Percentiles rank a stretch among this genome's conserved stretches.
These are phyloP conservation scores for Xiphophorus maculatus DNA, from an alignment of 2,113 vertebrate species.

Conservation along the genomic window DNA sequence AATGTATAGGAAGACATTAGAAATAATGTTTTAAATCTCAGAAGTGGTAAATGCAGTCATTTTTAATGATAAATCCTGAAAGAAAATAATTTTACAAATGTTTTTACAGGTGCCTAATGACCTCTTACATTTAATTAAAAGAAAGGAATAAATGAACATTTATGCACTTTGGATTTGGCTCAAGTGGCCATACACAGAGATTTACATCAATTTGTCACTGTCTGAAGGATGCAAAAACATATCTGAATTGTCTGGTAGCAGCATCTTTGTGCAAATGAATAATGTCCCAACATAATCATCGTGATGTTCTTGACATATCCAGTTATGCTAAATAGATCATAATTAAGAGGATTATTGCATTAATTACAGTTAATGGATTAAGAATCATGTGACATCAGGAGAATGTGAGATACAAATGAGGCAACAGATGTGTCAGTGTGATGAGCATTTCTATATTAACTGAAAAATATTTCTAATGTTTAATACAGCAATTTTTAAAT, in stretches of 20 bases:
- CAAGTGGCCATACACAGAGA: constrained; percentile 25
- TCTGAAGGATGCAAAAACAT: constrained; percentile 10
- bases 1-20: not conserved
- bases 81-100: constrained; percentile 34
- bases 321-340: constrained; percentile 43
- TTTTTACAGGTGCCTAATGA: constrained; percentile 37
- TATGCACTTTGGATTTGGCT: constrained; percentile 19
- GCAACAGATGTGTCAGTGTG: not conserved
- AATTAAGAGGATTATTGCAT: constrained; percentile 44
- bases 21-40: constrained; percentile 13
- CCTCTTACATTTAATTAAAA: constrained; percentile 14
- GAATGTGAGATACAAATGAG: constrained; percentile 6
- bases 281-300: constrained; percentile 35
- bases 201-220: constrained; percentile 40
- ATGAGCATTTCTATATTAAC: not conserved
- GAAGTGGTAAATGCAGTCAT: constrained; percentile 33
- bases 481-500: not conserved
- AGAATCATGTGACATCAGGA: constrained; percentile 15
- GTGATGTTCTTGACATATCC: constrained; percentile 25
- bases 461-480: not conserved
- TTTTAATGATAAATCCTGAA: constrained; percentile 37
- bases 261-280: constrained; percentile 40
- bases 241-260: constrained; percentile 15
- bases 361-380: constrained; percentile 52
- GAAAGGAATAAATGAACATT: constrained; percentile 23